Percentiles rank a stretch among this genome's conserved stretches.
phyloP scores from a whole-genome alignment of 2,797 vertebrate genomes.

The Xiphophorus birchmanni region DNA sequence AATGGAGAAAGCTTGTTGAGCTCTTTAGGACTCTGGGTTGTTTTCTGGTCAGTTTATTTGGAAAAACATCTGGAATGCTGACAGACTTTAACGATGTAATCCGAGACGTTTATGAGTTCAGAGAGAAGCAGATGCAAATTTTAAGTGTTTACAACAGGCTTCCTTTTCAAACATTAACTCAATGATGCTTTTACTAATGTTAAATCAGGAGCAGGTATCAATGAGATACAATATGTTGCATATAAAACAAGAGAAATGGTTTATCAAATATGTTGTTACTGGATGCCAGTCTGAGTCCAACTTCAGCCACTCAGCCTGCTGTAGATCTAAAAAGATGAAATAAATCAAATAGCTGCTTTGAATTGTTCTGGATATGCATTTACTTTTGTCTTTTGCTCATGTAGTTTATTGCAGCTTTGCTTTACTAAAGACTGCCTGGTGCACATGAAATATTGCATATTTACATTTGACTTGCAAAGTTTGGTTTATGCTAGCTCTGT shows the following conservation, averaged over 20 bases:
- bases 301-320: constrained; percentile 29
- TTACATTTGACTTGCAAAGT: constrained; percentile 43
- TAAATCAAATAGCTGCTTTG: constrained; percentile 5
- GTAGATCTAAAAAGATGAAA: neutral
- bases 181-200: neutral
- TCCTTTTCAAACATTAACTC: neutral
- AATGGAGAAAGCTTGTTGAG: too few relatives aligned
- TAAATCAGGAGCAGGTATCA: neutral
- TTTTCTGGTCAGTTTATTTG: neutral
- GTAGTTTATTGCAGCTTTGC: constrained; percentile 41
- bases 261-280: neutral
- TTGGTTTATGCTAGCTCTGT: neutral
- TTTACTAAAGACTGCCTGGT: neutral
- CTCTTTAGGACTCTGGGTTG: neutral
- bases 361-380: neutral
- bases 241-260: neutral
- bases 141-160: neutral
- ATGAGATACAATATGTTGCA: neutral
- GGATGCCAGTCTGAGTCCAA: constrained; percentile 31
- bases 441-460: neutral
- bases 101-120: neutral
- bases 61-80: neutral
- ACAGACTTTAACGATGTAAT: neutral
- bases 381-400: constrained; percentile 11
- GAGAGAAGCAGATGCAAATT: neutral